phyloP scores from a whole-genome alignment of 2,797 vertebrate species.

The Otus scops region DNA sequence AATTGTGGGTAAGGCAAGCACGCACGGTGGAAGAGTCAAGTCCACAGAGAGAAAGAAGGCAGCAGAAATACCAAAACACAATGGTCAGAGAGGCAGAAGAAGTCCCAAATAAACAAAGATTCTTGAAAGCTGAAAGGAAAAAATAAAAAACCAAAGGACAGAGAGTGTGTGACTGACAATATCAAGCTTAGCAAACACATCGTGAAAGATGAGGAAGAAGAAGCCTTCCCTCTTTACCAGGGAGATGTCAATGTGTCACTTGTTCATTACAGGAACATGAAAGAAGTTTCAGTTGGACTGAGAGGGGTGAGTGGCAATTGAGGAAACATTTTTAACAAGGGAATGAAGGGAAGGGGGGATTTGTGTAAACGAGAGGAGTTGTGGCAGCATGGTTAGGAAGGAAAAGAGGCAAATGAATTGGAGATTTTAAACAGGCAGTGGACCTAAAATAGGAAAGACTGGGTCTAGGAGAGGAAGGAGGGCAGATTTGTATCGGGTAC shows the following conservation, averaged over 20 bases:
- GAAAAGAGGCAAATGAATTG: not conserved
- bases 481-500: not conserved
- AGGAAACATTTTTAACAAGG: not conserved
- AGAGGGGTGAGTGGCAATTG: not conserved
- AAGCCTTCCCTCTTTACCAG: not conserved
- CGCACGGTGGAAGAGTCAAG: not conserved
- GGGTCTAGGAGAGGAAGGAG: not conserved
- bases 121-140: not conserved
- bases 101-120: not conserved
- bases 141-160: accelerated
- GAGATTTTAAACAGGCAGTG: not conserved
- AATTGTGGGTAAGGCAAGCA: not conserved
- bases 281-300: not conserved
- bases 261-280: not conserved
- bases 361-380: not conserved
- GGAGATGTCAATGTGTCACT: not conserved
- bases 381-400: not conserved
- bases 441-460: not conserved
- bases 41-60: not conserved
- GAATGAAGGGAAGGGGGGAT: not conserved
- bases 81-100: not conserved
- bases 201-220: not conserved
- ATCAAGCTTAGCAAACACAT: not conserved
- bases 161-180: not conserved
- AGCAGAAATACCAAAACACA: not conserved